Base-by-base conservation (phyloP, 2,113 vertebrate genomes). In the Podarcis raffonei region DNA sequence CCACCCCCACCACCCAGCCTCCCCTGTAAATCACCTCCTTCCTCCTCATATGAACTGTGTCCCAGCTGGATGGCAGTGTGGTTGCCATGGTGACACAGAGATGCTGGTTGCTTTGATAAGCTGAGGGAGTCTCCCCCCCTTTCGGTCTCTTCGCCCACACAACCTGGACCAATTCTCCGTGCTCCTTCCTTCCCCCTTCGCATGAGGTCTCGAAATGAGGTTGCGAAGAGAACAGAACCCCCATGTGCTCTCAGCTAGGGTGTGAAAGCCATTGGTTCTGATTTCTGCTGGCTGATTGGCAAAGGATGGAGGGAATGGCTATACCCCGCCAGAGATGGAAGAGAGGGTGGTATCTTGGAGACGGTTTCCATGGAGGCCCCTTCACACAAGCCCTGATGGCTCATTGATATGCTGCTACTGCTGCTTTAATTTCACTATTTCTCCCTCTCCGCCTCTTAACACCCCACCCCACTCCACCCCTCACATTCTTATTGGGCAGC, bases 281-380 rank as follows among this genome's bases (percentile, higher is more conserved):
- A 80, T 92, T 94, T 94, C 93, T 94, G 77, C 77, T 57, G 87
- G 81, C 42, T 35, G 57, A 76, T 37, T 66, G 3, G 0, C 72
- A 77, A 83, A 53, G 84, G 37, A 23, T 93, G 86, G 91, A 81
- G 6, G 77, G 93, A 94, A 91, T 93, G 77, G 82, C 92, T 93
- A 95, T 94, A 94, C 90, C 96, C 95, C 89, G 89, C 96, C 90
- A 1, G 0, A 83, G 7, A 53, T 37, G 32, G 82, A 81, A 74
- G 83, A 42, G 85, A 91, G 94, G 96, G 95, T 13, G 18, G 97
- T 97, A 96, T 96, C 96, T 90, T 96, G 94, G 96, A 89, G 97
- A 96, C 96, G 71, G 94, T 96, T 94, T 96, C 96, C 96, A 97
- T 96, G 96, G 95, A 95, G 88, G 95, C 94, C 93, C 95, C 91